Evolutionary conservation across 2,888 invertebrate species (phyloP).

Genomic region (Calliphora vomitoria): DNA sequence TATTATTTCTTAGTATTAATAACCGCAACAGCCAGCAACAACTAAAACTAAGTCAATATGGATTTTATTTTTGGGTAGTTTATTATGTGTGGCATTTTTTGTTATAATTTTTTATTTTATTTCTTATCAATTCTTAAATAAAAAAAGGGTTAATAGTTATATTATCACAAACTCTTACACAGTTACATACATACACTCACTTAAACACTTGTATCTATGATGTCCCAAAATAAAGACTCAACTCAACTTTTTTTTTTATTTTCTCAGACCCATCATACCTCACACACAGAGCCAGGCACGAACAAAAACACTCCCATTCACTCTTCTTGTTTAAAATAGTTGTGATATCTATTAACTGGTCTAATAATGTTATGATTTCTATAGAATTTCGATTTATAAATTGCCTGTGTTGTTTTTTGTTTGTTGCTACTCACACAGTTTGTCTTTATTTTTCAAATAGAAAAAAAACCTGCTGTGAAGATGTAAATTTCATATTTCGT

Average conservation of each 20-base stretch:
- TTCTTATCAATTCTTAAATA: conserved; percentile 51
- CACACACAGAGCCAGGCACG: conserved; percentile 22
- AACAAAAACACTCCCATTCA: neutral
- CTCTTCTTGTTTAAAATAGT: conserved; percentile 25
- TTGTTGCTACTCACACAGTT: conserved; percentile 58
- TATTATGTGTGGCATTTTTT: conserved; percentile 65
- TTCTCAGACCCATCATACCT: conserved; percentile 32
- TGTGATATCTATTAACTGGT: conserved; percentile 73
- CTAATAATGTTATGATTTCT: conserved; percentile 72
- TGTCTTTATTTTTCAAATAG: conserved; percentile 1
- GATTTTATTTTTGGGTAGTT: conserved; percentile 26
- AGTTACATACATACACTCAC: neutral
- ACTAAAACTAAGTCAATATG: conserved; percentile 41
- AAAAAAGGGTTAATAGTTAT: conserved; percentile 68
- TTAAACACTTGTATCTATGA: neutral
- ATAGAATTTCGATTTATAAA: conserved; percentile 66
- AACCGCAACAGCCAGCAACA: conserved; percentile 35
- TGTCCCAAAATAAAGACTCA: conserved; percentile 13
- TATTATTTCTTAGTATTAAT: conserved; percentile 65
- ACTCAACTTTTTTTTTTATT: conserved; percentile 28
- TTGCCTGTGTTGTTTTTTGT: neutral
- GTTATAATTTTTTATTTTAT: conserved; percentile 37
- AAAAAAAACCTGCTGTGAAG: conserved; percentile 65
- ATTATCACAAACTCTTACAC: conserved; percentile 49
- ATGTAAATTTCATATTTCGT: conserved; percentile 67